Evolutionary conservation across 2,797 vertebrate genomes (phyloP).

Genomic region (Alcedo atthis): DNA sequence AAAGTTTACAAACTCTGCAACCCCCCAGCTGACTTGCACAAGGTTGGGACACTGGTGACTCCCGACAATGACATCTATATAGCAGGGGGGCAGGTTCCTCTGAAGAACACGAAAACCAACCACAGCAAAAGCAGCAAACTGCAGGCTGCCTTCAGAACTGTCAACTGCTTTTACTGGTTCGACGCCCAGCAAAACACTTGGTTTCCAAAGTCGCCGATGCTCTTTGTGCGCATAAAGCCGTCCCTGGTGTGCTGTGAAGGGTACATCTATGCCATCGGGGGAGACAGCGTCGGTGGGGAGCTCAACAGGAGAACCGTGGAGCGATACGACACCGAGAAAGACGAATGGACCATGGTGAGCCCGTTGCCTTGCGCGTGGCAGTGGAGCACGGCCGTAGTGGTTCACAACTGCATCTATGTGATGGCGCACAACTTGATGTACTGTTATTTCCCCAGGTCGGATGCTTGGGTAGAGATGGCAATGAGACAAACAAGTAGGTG

Average conservation of each 20-base stretch:
- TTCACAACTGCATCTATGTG: constrained; percentile 94
- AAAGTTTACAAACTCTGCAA: constrained; percentile 96
- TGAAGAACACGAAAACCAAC: constrained; percentile 89
- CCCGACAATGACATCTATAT: constrained; percentile 98
- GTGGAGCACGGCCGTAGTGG: constrained; percentile 92
- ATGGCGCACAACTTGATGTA: constrained; percentile 96
- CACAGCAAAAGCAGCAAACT: constrained; percentile 91
- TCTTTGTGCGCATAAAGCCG: constrained; percentile 91
- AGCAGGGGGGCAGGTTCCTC: constrained; percentile 93
- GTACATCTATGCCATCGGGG: constrained; percentile 95
- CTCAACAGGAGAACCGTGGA: constrained; percentile 95
- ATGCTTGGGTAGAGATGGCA: constrained; percentile 97
- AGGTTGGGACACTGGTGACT: constrained; percentile 94
- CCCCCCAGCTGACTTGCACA: constrained; percentile 93
- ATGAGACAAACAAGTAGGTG: constrained; percentile 94
- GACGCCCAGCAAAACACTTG: constrained; percentile 97
- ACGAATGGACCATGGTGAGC: constrained; percentile 95
- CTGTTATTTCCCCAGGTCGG: constrained; percentile 93
- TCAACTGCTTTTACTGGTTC: constrained; percentile 97
- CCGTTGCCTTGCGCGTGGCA: constrained; percentile 94
- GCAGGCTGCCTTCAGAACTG: constrained; percentile 91
- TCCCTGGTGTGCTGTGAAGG: constrained; percentile 94
- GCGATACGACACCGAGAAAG: constrained; percentile 92
- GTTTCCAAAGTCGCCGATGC: constrained; percentile 95
- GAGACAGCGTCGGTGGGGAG: constrained; percentile 91